These are phyloP conservation scores for Haliclona indistincta DNA, from an alignment of 37 sponge, comb jelly and placozoan genomes.

Conservation along the genomic window DNA sequence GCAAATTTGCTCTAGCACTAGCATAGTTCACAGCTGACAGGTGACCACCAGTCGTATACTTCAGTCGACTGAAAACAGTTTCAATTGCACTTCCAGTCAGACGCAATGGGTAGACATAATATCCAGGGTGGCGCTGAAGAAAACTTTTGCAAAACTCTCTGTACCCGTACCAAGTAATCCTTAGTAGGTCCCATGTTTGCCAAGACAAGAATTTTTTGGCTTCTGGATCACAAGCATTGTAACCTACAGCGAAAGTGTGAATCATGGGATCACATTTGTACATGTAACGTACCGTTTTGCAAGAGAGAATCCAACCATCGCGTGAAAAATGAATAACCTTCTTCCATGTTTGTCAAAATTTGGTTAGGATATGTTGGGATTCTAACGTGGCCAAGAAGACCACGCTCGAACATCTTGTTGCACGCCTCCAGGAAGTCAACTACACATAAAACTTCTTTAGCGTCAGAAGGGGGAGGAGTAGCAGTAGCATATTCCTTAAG, in stretches of 20 bases:
- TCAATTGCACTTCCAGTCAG: neutral
- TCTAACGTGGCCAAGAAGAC: neutral
- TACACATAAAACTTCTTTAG: neutral
- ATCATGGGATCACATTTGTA: neutral
- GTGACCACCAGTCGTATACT: too few species aligned
- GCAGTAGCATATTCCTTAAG: neutral
- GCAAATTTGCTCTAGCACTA: too few species aligned
- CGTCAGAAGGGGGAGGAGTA: neutral
- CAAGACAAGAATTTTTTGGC: neutral
- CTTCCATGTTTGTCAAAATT: neutral
- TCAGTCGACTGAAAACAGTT: too few species aligned
- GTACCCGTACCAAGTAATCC: neutral
- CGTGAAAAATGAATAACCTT: neutral
- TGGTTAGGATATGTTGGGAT: neutral
- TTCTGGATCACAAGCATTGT: neutral
- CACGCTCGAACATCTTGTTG: constrained; percentile 11
- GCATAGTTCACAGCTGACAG: too few species aligned
- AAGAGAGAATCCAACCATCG: neutral
- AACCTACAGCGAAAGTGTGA: neutral
- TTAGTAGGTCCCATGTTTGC: constrained; percentile 18
- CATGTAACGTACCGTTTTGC: neutral
- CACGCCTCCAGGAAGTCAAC: neutral
- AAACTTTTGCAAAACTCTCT: neutral
- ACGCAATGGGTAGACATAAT: neutral
- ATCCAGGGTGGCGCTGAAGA: neutral